These are phyloP conservation scores for Iguana delicatissima DNA, from an alignment of 2,797 vertebrate species.

Conservation along the genomic window DNA sequence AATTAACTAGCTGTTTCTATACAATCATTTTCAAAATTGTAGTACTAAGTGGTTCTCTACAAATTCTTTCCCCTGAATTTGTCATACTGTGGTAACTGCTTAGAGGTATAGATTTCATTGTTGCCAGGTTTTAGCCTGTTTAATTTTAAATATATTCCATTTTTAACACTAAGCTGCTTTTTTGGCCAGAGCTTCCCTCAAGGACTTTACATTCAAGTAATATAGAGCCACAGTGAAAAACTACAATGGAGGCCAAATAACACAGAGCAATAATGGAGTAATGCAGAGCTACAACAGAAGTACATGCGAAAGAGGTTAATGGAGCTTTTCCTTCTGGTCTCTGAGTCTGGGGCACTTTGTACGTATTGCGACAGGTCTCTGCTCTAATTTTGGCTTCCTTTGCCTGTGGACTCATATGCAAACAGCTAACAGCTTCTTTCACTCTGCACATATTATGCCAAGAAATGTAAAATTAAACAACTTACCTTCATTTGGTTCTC, in stretches of 20 bases:
- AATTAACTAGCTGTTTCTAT: too few relatives aligned
- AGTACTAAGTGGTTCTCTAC: neutral
- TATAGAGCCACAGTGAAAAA: too few relatives aligned
- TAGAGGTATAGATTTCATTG: neutral
- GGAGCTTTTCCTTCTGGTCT: conserved; percentile 42
- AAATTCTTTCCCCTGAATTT: neutral
- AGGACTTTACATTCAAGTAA: neutral
- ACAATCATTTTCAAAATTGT: too few relatives aligned
- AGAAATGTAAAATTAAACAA: conserved; percentile 68
- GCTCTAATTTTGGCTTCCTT: neutral
- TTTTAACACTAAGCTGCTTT: neutral
- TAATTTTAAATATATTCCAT: neutral
- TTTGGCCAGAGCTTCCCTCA: neutral
- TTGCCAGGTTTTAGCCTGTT: neutral
- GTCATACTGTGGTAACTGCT: neutral
- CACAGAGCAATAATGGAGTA: neutral
- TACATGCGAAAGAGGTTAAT: neutral
- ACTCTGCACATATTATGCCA: conserved; percentile 2
- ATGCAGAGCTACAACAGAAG: neutral
- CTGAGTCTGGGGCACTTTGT: conserved; percentile 13
- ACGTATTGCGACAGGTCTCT: neutral
- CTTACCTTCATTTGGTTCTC: conserved; percentile 85
- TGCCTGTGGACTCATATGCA: conserved; percentile 26
- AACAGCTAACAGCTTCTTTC: conserved; percentile 45
- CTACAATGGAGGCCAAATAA: neutral